phyloP scores from a whole-genome alignment of 2,797 vertebrate species.

The Odontamblyopus lacepedii region DNA sequence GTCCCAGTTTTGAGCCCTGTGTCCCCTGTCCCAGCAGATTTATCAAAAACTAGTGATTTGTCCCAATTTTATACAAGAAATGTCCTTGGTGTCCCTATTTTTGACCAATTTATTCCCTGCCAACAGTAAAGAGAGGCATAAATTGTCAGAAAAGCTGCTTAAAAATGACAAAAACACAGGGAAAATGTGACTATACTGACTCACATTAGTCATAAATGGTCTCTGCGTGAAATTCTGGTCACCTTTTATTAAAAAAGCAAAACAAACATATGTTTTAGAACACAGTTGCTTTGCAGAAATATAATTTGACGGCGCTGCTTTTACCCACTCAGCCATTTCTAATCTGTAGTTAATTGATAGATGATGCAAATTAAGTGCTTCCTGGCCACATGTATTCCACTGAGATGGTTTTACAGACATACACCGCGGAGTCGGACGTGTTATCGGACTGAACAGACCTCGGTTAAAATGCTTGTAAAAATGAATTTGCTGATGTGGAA shows the following conservation, averaged over 20 bases:
- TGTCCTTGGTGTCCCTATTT: no score
- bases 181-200: no score
- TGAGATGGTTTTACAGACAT: slow-evolving; percentile 20
- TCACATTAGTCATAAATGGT: no score
- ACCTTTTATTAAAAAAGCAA: background rate
- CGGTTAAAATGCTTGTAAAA: slow-evolving; percentile 21
- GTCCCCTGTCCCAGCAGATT: no score
- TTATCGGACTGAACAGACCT: slow-evolving; percentile 40
- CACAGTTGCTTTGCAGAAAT: background rate
- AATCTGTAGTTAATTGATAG: slow-evolving; percentile 5
- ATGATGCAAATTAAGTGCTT: slow-evolving; percentile 12
- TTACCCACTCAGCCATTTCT: slow-evolving; percentile 5
- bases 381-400: slow-evolving; percentile 23
- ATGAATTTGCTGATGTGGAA: slow-evolving; percentile 15
- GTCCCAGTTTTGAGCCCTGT: no score
- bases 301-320: background rate
- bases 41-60: no score
- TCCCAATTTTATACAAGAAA: no score
- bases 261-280: background rate
- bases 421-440: slow-evolving; percentile 5
- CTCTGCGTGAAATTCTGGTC: no score
- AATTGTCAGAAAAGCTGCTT: no score
- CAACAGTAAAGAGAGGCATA: no score
- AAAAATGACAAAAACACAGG: no score
- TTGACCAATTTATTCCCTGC: no score